phyloP scores from a whole-genome alignment of 53 echinoderm and acorn worm genomes.

The Paelopatides confundens region DNA sequence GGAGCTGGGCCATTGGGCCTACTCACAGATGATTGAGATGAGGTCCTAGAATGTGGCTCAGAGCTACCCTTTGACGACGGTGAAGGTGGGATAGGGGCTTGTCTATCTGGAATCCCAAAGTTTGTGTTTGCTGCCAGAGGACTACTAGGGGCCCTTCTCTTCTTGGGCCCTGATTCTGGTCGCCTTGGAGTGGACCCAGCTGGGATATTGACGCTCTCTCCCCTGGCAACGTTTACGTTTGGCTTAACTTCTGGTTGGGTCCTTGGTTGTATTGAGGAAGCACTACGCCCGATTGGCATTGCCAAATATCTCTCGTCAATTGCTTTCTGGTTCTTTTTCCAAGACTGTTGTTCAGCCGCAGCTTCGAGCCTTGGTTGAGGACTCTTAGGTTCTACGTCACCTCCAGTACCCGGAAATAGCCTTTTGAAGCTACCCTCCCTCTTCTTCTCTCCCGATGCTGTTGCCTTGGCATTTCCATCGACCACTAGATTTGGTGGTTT shows the following conservation, averaged over 20 bases:
- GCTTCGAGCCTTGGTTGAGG: slow-evolving; percentile 38
- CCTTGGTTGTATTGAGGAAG: slow-evolving; percentile 11
- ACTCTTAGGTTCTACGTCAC: neutral
- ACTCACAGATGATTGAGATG: neutral
- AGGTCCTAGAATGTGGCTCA: slow-evolving; percentile 20
- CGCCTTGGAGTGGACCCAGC: neutral
- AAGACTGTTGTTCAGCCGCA: neutral
- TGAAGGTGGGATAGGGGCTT: slow-evolving; percentile 18
- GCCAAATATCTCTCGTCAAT: slow-evolving; percentile 15
- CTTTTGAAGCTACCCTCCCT: slow-evolving; percentile 41
- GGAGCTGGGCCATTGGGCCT: neutral
- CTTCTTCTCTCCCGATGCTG: slow-evolving; percentile 36
- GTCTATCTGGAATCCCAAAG: slow-evolving; percentile 10
- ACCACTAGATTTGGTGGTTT: slow-evolving; percentile 47
- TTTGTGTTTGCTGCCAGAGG: neutral
- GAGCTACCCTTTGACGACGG: slow-evolving; percentile 1
- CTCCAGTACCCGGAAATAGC: neutral
- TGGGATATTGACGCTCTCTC: slow-evolving; percentile 45
- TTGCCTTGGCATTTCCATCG: slow-evolving; percentile 42
- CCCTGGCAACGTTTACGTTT: neutral
- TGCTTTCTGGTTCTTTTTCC: slow-evolving; percentile 24
- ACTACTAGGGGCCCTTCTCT: neutral
- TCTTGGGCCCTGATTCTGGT: neutral
- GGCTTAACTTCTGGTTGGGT: neutral
- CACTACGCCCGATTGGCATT: slow-evolving; percentile 24